Evolutionary conservation across 2,797 vertebrate species (phyloP).

Genomic region (Tinamus major): DNA sequence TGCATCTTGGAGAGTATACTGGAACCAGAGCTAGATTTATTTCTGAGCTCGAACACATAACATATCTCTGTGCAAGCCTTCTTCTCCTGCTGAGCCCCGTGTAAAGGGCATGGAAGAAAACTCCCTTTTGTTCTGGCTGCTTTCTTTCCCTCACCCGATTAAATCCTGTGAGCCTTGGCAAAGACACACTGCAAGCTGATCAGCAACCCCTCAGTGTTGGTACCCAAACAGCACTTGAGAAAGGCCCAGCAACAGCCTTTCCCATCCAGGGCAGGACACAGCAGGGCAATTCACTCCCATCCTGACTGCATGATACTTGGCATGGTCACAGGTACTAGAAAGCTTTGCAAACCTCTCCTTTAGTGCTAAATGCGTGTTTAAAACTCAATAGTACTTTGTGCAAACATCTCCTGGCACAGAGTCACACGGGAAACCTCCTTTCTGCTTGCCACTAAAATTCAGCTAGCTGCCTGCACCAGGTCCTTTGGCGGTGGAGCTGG

Average conservation of each 20-base stretch:
- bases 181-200: background rate
- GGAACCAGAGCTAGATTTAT: background rate
- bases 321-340: rapidly evolving
- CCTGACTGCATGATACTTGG: rapidly evolving
- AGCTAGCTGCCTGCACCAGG: rapidly evolving
- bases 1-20: background rate
- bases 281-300: rapidly evolving
- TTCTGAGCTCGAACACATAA: background rate
- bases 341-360: background rate
- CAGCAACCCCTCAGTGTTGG: background rate
- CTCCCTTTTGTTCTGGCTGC: background rate
- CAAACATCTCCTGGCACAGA: background rate
- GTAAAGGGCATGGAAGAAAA: background rate
- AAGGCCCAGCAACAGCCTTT: background rate
- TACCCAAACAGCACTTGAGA: background rate
- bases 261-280: rapidly evolving
- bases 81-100: background rate
- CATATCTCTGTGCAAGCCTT: background rate
- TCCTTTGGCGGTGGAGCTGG: rapidly evolving
- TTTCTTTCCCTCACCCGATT: background rate
- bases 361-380: background rate
- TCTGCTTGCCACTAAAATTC: background rate
- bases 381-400: background rate
- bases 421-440: background rate
- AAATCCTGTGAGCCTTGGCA: slow-evolving; percentile 26